Evolutionary conservation across 2,888 invertebrate species (phyloP), one percentile per base, ranked within the genome.

Genomic region (Leucania comma): DNA sequence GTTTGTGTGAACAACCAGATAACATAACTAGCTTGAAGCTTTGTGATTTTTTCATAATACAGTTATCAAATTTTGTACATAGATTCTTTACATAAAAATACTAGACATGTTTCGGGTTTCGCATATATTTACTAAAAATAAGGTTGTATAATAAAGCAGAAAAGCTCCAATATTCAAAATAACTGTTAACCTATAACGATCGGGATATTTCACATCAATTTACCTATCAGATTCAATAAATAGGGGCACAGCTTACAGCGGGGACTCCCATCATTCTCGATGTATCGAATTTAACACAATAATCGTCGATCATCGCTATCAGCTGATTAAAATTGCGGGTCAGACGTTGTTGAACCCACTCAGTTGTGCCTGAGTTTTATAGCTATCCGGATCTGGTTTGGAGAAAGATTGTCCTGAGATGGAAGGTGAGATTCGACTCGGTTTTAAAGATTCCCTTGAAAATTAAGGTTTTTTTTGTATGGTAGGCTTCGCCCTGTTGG

Each of bases 321-420:
- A 72, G 80, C 81, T 87, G 88, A 89, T 89, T 88, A 88, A 82
- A 88, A 84, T 87, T 84, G 75, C 85, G 65, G 88, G 89, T 89
- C 89, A 89, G 86, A 77, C 83, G 80, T 68, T 62, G 81, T 82
- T 86, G 87, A 87, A 84, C 87, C 72, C 75, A 32, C 32, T 61
- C 67, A 62, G 60, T 77, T 75, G 70, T 35, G 60, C 57, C 75
- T 72, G 67, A 69, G 79, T 80, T 80, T 80, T 71, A 70, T 81
- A 66, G 67, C 78, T 65, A 69, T 69, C 51, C 61, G 71, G 65
- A 62, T 72, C 74, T 81, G 70, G 70, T 73, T 77, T 70, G 70
- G 77, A 64, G 46, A 14, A 63, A 78, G 64, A 65, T 78, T 75
- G 51, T 58, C n/a, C 48, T 42, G 50, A n/a, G 42, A 51, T 53